phyloP scores from a whole-genome alignment of 2,113 vertebrate species.

The Coracopsis vasa region DNA sequence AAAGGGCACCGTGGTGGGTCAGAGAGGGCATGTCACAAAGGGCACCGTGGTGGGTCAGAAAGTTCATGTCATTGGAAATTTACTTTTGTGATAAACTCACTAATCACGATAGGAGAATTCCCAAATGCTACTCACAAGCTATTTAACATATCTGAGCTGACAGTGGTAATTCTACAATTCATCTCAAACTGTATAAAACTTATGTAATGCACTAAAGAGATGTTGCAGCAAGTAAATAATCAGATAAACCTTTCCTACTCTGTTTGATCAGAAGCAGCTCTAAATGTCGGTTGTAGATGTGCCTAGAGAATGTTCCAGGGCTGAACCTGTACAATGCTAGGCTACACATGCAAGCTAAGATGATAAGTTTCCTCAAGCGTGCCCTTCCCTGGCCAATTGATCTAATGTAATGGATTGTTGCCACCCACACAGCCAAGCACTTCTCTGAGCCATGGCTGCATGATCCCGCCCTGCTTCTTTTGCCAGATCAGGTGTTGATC shows the following conservation, averaged over 20 bases:
- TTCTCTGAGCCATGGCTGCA: background rate
- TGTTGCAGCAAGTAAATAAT: background rate
- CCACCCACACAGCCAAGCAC: background rate
- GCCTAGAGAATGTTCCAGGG: background rate
- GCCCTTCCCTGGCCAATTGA: background rate
- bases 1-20: too few relatives aligned
- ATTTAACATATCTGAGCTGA: background rate
- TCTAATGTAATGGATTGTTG: background rate
- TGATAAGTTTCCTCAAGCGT: background rate
- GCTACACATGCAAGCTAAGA: background rate
- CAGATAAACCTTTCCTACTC: background rate
- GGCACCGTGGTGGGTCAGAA: too few relatives aligned
- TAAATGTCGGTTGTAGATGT: background rate
- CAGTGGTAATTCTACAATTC: background rate
- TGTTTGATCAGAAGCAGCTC: background rate
- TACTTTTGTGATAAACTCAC: background rate
- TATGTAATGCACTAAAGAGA: background rate
- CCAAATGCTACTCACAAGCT: background rate
- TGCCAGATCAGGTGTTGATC: background rate
- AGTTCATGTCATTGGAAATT: background rate
- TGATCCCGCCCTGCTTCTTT: background rate
- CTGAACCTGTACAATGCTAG: background rate
- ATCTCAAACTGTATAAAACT: background rate
- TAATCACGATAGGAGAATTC: background rate
- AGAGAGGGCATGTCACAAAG: too few relatives aligned